Base-by-base conservation (phyloP, 1,140 invertebrate species). In the Pseudobourletiella spinata region DNA sequence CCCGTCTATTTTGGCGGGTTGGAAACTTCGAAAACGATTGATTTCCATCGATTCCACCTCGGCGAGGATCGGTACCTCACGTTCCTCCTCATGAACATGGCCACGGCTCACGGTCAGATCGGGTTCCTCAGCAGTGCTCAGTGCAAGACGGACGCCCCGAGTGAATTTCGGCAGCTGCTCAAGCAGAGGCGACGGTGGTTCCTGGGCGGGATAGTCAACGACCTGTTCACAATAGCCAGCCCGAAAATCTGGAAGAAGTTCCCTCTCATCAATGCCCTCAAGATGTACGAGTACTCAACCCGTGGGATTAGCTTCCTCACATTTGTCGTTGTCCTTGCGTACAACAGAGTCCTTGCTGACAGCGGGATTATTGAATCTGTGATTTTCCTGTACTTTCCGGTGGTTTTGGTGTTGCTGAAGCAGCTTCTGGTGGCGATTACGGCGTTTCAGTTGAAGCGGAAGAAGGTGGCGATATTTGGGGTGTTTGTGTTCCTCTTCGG, bases 31-130 rank as follows among this genome's bases (percentile, higher is more conserved):
- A 51, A 29, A 32, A 50, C 20, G 2, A 20, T 56, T 1, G 55
- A 58, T 24, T 63, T 35, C n/a, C 61, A 63, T 25, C 18, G 61
- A 28, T 51, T 46, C 22, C 48, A 57, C 29, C 42, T 63, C 16
- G 61, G 61, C 4, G 61, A 63, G 42, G 61, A 63, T 44, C 55
- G 61, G 0, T 58, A 51, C 61, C 35, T 63, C 44, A 63, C 61
- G 24, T 63, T 46, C 15, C 55, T 63, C n/a, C 39, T 63, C 11
- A 51, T 52, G 15, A 35, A 63, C 20, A 11, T 24, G 1, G 28
- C 28, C 1, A 46, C 48, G 16, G 28, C 25, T 32, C 26, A 42
- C 1, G 35, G 42, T 28, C 43, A 58, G 51, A 43, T 63, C 14
- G 26, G 26, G 16, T 58, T 63, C 50, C 24, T 63, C 3, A 32